Evolutionary conservation across 2,888 invertebrate genomes (phyloP).

Genomic region (Sceliomorpha sp.): DNA sequence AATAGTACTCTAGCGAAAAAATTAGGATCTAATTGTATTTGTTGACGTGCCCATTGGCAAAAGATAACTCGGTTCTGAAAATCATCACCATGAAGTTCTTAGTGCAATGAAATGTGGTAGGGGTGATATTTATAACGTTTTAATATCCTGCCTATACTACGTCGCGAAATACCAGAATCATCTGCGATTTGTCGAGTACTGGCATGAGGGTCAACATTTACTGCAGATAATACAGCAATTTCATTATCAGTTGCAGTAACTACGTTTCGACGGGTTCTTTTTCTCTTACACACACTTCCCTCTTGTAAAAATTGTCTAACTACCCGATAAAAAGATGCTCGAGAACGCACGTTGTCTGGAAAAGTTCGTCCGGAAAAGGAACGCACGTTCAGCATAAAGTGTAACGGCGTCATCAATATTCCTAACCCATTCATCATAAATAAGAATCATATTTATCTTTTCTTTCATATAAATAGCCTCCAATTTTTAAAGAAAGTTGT

Average conservation of each 20-base stretch:
- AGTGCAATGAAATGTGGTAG: constrained; percentile 43
- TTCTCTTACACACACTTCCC: constrained; percentile 19
- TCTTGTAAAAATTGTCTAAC: constrained; percentile 16
- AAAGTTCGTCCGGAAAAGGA: no score
- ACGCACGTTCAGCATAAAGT: constrained; percentile 35
- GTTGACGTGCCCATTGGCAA: constrained; percentile 41
- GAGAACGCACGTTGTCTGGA: constrained; percentile 25
- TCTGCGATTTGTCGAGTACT: constrained; percentile 18
- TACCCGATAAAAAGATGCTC: constrained; percentile 27
- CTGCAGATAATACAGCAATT: constrained; percentile 26
- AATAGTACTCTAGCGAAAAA: constrained; percentile 32
- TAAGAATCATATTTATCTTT: constrained; percentile 18
- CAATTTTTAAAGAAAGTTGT: constrained; percentile 21
- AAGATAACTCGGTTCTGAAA: constrained; percentile 45
- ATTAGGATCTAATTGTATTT: constrained; percentile 24
- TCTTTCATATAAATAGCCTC: constrained; percentile 18
- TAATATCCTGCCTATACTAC: constrained; percentile 21
- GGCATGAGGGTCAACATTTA: constrained; percentile 19
- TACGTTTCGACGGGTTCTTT: constrained; percentile 19
- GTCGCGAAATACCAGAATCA: constrained; percentile 19
- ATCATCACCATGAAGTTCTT: constrained; percentile 49
- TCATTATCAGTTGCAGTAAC: constrained; percentile 25
- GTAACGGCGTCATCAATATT: constrained; percentile 31
- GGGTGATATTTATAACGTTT: constrained; percentile 45
- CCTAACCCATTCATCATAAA: constrained; percentile 27